phyloP scores from a whole-genome alignment of 2,797 vertebrate genomes.

The Falco rusticolus region DNA sequence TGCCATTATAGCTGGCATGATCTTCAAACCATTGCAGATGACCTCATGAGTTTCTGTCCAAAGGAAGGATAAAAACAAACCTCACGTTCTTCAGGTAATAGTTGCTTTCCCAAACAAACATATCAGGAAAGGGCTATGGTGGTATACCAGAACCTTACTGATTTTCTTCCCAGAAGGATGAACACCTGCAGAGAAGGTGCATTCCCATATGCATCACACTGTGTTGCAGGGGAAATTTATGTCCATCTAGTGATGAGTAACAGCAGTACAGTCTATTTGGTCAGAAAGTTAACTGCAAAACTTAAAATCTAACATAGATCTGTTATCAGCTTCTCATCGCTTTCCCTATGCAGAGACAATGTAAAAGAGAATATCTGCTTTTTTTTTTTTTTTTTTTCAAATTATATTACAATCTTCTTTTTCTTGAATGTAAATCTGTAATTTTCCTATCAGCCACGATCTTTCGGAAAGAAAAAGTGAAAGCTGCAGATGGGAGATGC shows the following conservation, averaged over 20 bases:
- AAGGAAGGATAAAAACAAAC: neutral
- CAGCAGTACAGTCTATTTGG: neutral
- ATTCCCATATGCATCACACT: neutral
- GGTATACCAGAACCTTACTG: neutral
- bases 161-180: neutral
- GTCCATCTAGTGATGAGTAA: neutral
- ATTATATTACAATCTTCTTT: neutral
- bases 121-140: neutral
- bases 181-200: neutral
- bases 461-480: neutral
- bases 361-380: neutral
- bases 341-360: neutral
- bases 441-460: neutral
- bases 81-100: neutral
- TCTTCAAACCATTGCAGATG: neutral
- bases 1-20: neutral
- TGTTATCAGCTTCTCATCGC: neutral
- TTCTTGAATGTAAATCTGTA: neutral
- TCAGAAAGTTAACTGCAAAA: neutral
- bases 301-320: neutral
- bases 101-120: neutral
- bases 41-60: neutral
- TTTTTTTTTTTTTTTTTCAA: neutral
- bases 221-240: neutral
- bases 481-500: neutral